These are phyloP conservation scores for human DNA, from an alignment of 2,113 vertebrate species.

Conservation along the genomic window DNA sequence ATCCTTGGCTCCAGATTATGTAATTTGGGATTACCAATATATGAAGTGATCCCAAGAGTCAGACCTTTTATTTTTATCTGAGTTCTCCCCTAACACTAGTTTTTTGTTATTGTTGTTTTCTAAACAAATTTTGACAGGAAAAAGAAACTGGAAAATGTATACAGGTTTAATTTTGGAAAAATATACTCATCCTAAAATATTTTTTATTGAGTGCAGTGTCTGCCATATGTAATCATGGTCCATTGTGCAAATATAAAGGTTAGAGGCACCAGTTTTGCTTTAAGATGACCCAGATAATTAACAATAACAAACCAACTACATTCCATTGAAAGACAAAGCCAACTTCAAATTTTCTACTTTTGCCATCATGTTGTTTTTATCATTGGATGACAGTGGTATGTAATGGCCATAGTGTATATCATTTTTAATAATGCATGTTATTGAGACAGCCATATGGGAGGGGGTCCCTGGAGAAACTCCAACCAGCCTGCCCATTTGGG, in stretches of 20 bases:
- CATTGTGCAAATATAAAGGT: background rate
- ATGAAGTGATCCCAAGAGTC: background rate
- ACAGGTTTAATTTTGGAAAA: background rate
- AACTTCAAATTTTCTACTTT: background rate
- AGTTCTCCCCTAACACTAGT: background rate
- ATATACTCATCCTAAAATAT: background rate
- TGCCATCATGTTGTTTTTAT: background rate
- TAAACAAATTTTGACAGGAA: background rate
- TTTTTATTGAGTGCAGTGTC: no score
- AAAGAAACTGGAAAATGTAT: background rate
- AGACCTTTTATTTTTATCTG: background rate
- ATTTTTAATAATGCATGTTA: background rate
- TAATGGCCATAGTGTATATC: background rate
- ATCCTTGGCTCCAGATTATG: background rate
- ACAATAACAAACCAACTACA: background rate
- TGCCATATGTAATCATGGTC: background rate
- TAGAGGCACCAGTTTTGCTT: background rate
- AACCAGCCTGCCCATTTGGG: no score
- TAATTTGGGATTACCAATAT: background rate
- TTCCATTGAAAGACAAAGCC: background rate
- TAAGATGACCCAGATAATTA: background rate
- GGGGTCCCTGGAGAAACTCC: no score
- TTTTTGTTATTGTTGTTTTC: background rate
- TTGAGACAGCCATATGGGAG: no score
- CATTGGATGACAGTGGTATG: background rate